Conservation (phyloP, 2,113 vertebrate genomes). For the Xerus inauris region DNA sequence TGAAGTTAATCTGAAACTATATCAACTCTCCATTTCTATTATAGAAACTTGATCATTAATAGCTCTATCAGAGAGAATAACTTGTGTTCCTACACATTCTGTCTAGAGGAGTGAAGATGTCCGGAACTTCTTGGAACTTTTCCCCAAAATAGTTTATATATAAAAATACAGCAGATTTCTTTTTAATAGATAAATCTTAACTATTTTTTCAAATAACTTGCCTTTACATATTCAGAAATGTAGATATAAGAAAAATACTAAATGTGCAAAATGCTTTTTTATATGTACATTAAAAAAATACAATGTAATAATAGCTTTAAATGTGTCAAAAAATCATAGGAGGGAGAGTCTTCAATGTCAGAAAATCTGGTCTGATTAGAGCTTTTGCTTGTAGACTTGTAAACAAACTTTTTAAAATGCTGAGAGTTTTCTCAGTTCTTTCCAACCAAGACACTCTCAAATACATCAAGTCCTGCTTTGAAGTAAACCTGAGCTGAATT, state of each 20-base stretch:
- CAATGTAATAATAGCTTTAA: constrained; percentile 74
- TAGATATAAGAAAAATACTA: constrained; percentile 72
- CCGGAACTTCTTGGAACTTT: constrained; percentile 14
- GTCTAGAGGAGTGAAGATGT: constrained; percentile 67
- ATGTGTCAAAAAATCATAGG: constrained; percentile 72
- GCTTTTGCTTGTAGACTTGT: constrained; percentile 80
- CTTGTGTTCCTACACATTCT: constrained; percentile 62
- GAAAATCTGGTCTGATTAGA: constrained; percentile 77
- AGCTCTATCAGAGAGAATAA: constrained; percentile 62
- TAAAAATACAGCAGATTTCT: constrained; percentile 85
- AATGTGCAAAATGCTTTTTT: constrained; percentile 85
- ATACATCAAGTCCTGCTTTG: constrained; percentile 92
- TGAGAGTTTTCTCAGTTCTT: constrained; percentile 85
- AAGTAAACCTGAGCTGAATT: constrained; percentile 92
- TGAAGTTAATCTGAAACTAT: constrained; percentile 55
- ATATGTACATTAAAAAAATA: constrained; percentile 72
- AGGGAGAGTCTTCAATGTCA: constrained; percentile 75
- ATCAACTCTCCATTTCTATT: constrained; percentile 67
- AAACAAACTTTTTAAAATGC: constrained; percentile 84
- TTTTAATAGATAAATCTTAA: constrained; percentile 78
- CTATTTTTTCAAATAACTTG: constrained; percentile 71
- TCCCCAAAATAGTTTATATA: constrained; percentile 53
- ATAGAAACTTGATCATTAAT: constrained; percentile 66
- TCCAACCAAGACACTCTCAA: constrained; percentile 88
- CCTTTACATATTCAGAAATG: constrained; percentile 80